These are phyloP conservation scores for Neodon shergylaensis DNA, from an alignment of 2,113 vertebrate species.

Conservation along the genomic window DNA sequence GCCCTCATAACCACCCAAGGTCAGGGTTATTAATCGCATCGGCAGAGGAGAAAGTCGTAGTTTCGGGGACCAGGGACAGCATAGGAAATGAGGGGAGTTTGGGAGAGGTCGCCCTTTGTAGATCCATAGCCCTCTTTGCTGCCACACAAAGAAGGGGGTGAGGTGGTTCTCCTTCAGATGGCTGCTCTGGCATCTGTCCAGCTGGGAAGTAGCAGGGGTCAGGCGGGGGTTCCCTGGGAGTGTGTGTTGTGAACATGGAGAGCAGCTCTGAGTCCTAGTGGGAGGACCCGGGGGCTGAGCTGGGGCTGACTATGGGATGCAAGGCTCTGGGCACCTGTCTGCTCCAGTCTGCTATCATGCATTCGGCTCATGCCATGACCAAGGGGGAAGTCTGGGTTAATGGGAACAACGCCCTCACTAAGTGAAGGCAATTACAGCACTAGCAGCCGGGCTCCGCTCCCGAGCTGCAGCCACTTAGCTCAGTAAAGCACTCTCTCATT, in stretches of 20 bases:
- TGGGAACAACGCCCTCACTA: not conserved
- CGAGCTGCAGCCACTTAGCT: not conserved
- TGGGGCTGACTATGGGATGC: not conserved
- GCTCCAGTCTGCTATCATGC: not conserved
- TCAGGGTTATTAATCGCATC: not conserved
- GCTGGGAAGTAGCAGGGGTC: not conserved
- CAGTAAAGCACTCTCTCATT: not conserved
- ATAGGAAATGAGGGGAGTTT: not conserved
- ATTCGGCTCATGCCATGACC: not conserved
- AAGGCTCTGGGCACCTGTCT: not conserved
- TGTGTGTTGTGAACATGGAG: not conserved
- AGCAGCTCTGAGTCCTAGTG: fast-evolving
- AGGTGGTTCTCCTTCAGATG: not conserved
- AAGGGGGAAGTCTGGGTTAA: constrained; percentile 47
- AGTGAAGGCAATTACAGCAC: constrained; percentile 19
- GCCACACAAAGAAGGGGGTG: not conserved
- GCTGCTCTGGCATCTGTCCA: not conserved
- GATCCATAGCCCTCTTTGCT: not conserved
- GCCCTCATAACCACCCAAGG: not conserved
- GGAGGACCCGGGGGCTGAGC: not conserved
- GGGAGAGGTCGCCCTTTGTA: fast-evolving
- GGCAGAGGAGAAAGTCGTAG: not conserved
- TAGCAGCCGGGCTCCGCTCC: not conserved
- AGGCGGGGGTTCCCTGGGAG: fast-evolving
- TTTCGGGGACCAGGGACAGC: not conserved